These are phyloP conservation scores for Dryomyza anilis DNA, from an alignment of 2,888 invertebrate species.

Conservation along the genomic window DNA sequence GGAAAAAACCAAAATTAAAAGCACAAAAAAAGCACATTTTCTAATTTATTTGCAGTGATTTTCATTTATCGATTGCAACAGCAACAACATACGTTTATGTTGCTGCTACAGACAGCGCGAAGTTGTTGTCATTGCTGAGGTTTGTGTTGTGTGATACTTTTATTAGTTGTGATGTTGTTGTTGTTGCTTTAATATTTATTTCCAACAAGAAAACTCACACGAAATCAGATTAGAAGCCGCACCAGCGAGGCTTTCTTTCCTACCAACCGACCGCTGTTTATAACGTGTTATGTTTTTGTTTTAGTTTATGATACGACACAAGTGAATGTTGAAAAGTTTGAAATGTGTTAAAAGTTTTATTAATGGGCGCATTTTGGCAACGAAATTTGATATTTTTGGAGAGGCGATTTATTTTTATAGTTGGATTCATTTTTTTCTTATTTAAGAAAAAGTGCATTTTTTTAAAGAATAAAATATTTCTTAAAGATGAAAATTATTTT, in stretches of 20 bases:
- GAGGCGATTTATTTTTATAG: not conserved
- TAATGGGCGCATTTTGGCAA: not conserved
- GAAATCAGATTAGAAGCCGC: conserved; percentile 37
- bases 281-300: no score
- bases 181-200: conserved; percentile 21
- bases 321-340: conserved; percentile 27
- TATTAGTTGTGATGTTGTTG: not conserved
- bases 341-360: conserved; percentile 18
- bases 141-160: not conserved
- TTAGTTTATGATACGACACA: conserved; percentile 1
- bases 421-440: no score
- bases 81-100: no score
- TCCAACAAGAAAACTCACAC: conserved; percentile 28
- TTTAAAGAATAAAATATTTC: no score
- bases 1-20: not conserved
- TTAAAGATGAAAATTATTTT: no score
- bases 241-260: no score
- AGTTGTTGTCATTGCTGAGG: not conserved
- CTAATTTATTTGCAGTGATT: conserved; percentile 57
- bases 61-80: conserved; percentile 52
- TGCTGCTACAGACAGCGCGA: no score
- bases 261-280: no score
- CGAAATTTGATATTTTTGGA: not conserved
- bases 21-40: conserved; percentile 40
- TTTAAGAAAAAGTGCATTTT: no score